Percentiles rank a stretch among this genome's conserved stretches.
Conservation (phyloP, 2,113 vertebrate genomes). For the Fukomys damarensis region DNA sequence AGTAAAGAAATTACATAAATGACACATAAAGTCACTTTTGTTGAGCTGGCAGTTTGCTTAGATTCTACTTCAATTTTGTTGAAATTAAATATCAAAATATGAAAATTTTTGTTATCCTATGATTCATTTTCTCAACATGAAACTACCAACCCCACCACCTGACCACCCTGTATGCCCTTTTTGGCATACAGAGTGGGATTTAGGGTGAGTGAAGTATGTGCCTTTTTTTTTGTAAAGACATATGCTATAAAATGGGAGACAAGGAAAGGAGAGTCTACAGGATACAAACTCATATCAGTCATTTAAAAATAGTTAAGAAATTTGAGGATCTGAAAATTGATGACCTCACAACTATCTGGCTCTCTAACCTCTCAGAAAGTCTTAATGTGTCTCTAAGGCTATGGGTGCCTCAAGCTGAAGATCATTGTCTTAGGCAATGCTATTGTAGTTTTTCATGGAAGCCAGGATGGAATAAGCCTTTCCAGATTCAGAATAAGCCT, state of each 20-base stretch:
- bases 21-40: slow-evolving; percentile 5
- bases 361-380: neutral
- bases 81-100: slow-evolving; percentile 7
- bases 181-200: neutral
- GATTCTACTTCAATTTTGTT: neutral
- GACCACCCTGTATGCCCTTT: too few species aligned
- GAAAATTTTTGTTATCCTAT: neutral
- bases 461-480: neutral
- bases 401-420: neutral
- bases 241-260: neutral
- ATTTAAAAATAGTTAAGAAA: slow-evolving; percentile 16
- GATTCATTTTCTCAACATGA: neutral
- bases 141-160: neutral
- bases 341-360: neutral
- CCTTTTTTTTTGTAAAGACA: neutral
- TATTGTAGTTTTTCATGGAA: neutral
- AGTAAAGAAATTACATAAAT: neutral
- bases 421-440: neutral
- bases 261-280: neutral
- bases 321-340: neutral
- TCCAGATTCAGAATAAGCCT: neutral
- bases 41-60: neutral
- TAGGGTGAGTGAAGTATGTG: neutral
- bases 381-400: neutral
- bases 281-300: neutral